These are phyloP conservation scores for Naja naja DNA, from an alignment of 2,113 vertebrate species.

Conservation along the genomic window DNA sequence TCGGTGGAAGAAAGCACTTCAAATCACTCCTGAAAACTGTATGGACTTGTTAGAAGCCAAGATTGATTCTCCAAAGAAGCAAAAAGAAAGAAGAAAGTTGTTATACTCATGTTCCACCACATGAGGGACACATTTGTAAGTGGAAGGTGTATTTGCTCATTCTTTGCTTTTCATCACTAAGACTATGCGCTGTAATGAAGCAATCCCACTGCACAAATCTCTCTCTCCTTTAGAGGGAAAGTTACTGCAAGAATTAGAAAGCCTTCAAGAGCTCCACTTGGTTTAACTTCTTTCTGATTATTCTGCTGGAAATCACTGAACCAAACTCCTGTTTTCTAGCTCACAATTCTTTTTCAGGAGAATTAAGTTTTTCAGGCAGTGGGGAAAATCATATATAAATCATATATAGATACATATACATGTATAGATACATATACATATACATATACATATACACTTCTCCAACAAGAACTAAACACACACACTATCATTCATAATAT, in stretches of 20 bases:
- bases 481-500: too few relatives aligned
- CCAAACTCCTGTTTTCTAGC: not conserved
- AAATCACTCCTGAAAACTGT: not conserved
- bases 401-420: too few relatives aligned
- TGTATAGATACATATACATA: too few relatives aligned
- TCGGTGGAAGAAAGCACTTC: not conserved
- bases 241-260: not conserved
- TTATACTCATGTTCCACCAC: not conserved
- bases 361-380: not conserved
- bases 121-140: not conserved
- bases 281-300: not conserved
- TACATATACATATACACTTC: too few relatives aligned
- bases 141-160: not conserved
- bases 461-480: too few relatives aligned
- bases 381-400: too few relatives aligned
- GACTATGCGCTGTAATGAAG: not conserved
- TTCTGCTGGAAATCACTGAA: not conserved
- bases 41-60: not conserved
- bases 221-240: not conserved
- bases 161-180: not conserved
- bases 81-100: not conserved
- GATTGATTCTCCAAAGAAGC: not conserved
- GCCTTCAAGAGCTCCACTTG: not conserved
- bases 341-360: not conserved
- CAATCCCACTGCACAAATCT: not conserved